A percentile compares a stretch with the other conserved stretches of the same genome.
Evolutionary conservation across 1,140 invertebrate species (phyloP).

Genomic region (Onthophagus taurus): DNA sequence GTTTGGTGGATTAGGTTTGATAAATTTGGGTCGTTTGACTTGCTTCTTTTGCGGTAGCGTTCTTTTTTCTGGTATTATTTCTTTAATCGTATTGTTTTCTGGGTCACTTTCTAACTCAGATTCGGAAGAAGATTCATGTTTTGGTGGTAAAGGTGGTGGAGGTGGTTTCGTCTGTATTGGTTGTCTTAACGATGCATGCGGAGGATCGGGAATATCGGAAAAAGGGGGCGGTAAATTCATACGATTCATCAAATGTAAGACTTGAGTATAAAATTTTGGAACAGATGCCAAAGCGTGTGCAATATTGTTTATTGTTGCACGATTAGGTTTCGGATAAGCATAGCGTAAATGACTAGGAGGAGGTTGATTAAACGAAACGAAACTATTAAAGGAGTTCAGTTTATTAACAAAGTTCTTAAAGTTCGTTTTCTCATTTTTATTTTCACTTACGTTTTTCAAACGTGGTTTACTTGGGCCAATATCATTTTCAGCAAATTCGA

Average conservation of each 20-base stretch:
- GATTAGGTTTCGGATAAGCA: slow-evolving; percentile 65
- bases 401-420: slow-evolving; percentile 56
- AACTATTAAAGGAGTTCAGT: slow-evolving; percentile 58
- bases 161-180: slow-evolving; percentile 13
- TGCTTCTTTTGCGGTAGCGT: slow-evolving; percentile 46
- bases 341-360: slow-evolving; percentile 63
- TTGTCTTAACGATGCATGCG: slow-evolving; percentile 11
- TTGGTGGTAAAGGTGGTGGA: not conserved
- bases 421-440: slow-evolving; percentile 35
- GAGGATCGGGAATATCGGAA: slow-evolving; percentile 40
- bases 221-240: slow-evolving; percentile 90
- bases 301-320: slow-evolving; percentile 67
- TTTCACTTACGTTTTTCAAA: slow-evolving; percentile 27
- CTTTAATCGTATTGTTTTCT: slow-evolving; percentile 36
- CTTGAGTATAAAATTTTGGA: slow-evolving; percentile 77
- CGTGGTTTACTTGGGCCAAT: slow-evolving; percentile 20
- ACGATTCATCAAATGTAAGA: slow-evolving; percentile 90
- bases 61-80: slow-evolving; percentile 47
- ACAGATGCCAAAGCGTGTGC: slow-evolving; percentile 60
- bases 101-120: slow-evolving; percentile 73
- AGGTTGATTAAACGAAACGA: slow-evolving; percentile 58
- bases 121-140: slow-evolving; percentile 42
- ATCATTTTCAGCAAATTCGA: slow-evolving; percentile 50
- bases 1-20: slow-evolving; percentile 38
- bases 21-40: slow-evolving; percentile 55